These are phyloP conservation scores for Phocoena phocoena DNA, from an alignment of 2,113 vertebrate species.

Conservation along the genomic window DNA sequence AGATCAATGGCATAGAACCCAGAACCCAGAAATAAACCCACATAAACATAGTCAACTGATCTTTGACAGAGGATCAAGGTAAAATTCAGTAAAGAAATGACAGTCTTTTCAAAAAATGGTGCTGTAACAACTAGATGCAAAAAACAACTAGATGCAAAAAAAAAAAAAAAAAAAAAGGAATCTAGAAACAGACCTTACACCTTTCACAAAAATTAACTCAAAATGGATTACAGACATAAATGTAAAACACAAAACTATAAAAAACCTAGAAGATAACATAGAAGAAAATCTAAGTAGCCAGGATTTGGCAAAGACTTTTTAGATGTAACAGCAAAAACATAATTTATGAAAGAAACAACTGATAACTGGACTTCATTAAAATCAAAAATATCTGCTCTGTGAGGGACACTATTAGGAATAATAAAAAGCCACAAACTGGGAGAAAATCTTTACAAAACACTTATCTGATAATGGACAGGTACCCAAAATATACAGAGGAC, in stretches of 20 bases:
- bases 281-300: not conserved
- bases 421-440: not conserved
- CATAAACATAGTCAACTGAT: not conserved
- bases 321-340: not conserved
- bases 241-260: not conserved
- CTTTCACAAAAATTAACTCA: not conserved
- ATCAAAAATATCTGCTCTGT: not conserved
- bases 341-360: not conserved
- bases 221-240: not conserved
- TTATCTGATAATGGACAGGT: not conserved
- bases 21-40: not conserved
- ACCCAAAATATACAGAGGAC: not conserved
- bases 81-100: not conserved
- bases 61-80: not conserved
- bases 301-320: not conserved
- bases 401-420: not conserved
- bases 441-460: not conserved
- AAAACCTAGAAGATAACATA: not conserved
- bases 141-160: not conserved
- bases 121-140: not conserved
- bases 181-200: no score
- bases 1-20: not conserved
- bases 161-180: not conserved
- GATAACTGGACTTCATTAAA: not conserved
- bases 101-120: not conserved